Evolutionary conservation across 2,797 vertebrate genomes (phyloP).

Genomic region (Moxostoma hubbsi): DNA sequence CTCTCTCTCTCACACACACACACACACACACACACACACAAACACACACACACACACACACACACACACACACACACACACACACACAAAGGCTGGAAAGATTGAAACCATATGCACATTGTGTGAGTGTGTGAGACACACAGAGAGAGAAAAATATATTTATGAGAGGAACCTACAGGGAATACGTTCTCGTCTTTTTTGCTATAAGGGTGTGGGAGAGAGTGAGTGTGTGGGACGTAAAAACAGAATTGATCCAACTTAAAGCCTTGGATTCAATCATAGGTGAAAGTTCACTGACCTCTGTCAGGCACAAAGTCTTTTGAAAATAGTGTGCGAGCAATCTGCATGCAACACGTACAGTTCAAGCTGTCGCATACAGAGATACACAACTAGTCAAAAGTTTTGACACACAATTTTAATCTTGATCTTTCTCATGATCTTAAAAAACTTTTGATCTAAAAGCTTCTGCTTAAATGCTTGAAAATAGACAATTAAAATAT

Average conservation of each 20-base stretch:
- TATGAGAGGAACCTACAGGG: conserved; percentile 43
- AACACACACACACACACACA: conserved; percentile 34
- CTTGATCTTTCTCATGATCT: too few relatives aligned
- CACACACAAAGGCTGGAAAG: conserved; percentile 32
- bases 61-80: conserved; percentile 31
- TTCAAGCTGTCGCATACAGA: neutral
- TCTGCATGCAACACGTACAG: neutral
- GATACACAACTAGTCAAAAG: neutral
- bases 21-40: too few relatives aligned
- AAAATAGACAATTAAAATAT: too few relatives aligned
- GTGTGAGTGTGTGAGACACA: conserved; percentile 25
- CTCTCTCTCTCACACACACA: neutral
- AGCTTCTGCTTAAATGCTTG: too few relatives aligned
- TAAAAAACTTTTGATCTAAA: too few relatives aligned
- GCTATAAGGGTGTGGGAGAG: conserved; percentile 8
- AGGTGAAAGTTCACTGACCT: conserved; percentile 26
- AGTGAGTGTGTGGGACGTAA: conserved; percentile 2
- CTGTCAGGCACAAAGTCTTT: neutral
- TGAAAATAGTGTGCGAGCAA: neutral
- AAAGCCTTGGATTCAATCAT: conserved; percentile 12
- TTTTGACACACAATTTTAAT: neutral
- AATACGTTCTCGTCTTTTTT: conserved; percentile 33
- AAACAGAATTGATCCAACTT: conserved; percentile 1
- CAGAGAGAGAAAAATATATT: conserved; percentile 31
- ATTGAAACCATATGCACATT: conserved; percentile 56